Evolutionary conservation across 2,888 invertebrate species (phyloP), one percentile per base, ranked within the genome.

Genomic region (Argyresthia albistria): DNA sequence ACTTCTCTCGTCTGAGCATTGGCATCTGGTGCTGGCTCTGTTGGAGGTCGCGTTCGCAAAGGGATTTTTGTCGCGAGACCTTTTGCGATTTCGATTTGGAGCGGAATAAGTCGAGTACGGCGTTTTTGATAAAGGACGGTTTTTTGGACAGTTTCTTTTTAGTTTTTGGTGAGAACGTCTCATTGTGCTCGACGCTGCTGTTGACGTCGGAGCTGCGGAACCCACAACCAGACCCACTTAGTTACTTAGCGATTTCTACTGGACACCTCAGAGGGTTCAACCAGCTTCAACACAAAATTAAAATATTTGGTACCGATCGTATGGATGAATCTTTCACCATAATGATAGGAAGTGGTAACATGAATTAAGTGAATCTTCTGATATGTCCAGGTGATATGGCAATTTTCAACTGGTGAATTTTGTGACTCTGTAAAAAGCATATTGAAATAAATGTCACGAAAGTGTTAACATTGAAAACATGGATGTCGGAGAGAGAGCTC

Each of bases 121-220:
- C 87, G 68, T 86, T 88, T 76, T 88, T 88, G 59, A 88, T 86
- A 69, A 88, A 88, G 59, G 88, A 88, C 53, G 88, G 87, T 65
- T 88, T 88, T 87, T 88, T 88, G 48, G 88, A 86, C 51, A 88
- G 74, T 86, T 88, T 88, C 87, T 88, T 88, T 84, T 87, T 88
- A 69, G 87, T 86, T 84, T 88, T 88, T 70, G 88, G 88, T 56
- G 88, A 87, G 70, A 84, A 80, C 58, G 84, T 77, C 67, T 86
- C 86, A 69, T 88, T 86, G 70, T 76, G 83, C 73, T 88, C 88
- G 72, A 78, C 68, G 65, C 82, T 87, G 67, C 86, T 84, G 76
- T 82, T 83, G 77, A 71, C 84, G 65, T 87, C 86, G 66, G 81
- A 80, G 76, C 87, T 88, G 87, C 75, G 87, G 84, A 87, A 83